These are phyloP conservation scores for Apogon hyalosoma DNA, from an alignment of 2,797 vertebrate species.

Conservation along the genomic window DNA sequence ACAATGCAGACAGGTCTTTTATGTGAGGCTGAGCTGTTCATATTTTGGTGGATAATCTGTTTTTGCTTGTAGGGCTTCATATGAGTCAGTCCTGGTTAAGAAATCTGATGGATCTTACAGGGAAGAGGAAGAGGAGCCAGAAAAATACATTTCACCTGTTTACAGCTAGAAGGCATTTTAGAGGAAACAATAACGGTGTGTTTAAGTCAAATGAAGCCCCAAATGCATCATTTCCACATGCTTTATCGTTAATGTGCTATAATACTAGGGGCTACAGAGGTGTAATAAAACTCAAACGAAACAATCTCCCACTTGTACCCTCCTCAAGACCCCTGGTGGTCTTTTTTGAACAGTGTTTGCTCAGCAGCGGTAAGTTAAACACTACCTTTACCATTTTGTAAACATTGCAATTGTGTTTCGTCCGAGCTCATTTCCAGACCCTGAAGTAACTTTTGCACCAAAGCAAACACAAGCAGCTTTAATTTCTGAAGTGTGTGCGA, in stretches of 20 bases:
- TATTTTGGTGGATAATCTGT: not conserved
- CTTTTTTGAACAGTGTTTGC: slow-evolving; percentile 12
- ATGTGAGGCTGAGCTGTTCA: not conserved
- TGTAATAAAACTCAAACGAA: not conserved
- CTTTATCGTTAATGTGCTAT: not conserved
- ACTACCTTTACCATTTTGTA: slow-evolving; percentile 28
- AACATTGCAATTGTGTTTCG: slow-evolving; percentile 33
- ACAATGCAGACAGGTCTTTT: not conserved
- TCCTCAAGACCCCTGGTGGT: slow-evolving; percentile 20
- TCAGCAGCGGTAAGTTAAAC: slow-evolving; percentile 5
- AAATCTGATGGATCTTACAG: not conserved
- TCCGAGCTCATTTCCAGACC: not conserved
- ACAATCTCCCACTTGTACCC: not conserved
- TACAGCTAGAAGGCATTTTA: not conserved
- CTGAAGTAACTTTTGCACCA: not conserved
- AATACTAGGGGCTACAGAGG: not conserved
- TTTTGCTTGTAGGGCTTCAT: no score
- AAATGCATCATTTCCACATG: not conserved
- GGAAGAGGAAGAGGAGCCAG: not conserved
- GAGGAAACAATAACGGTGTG: not conserved
- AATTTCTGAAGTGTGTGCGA: not conserved
- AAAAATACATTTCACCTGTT: not conserved
- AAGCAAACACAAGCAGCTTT: not conserved
- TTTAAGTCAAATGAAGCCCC: no score
- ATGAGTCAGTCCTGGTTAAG: not conserved